Evolutionary conservation across 2,797 vertebrate genomes (phyloP).

Genomic region (Gymnocypris eckloni): DNA sequence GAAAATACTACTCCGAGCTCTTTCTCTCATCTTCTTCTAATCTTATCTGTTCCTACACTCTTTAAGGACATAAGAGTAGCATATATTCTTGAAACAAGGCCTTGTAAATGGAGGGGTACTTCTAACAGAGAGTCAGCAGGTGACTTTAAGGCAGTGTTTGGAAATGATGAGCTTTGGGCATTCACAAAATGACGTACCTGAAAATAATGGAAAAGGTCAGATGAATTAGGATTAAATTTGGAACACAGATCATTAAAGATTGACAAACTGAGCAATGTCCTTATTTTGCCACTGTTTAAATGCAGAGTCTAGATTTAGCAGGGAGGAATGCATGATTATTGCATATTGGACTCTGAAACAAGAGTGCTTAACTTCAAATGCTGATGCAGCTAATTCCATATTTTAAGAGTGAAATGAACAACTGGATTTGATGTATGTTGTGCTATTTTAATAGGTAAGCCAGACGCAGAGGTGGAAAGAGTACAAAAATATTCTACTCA

Average conservation of each 20-base stretch:
- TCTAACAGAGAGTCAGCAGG: too few relatives aligned
- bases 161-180: too few relatives aligned
- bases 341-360: too few relatives aligned
- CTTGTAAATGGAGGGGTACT: too few relatives aligned
- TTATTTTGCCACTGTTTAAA: constrained; percentile 13
- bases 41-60: not conserved
- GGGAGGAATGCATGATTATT: not conserved
- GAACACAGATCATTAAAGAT: too few relatives aligned
- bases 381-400: not conserved
- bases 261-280: not conserved
- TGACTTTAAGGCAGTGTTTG: too few relatives aligned
- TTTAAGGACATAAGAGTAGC: not conserved
- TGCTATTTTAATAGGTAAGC: not conserved
- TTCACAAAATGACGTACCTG: too few relatives aligned
- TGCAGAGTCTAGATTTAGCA: constrained; percentile 19
- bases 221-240: too few relatives aligned
- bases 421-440: not conserved
- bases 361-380: not conserved
- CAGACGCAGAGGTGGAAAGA: too few relatives aligned
- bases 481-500: too few relatives aligned
- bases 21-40: not conserved
- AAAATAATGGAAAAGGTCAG: too few relatives aligned
- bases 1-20: not conserved
- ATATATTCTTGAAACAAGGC: too few relatives aligned
- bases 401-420: not conserved